phyloP scores from a whole-genome alignment of 1,140 invertebrate species.

The Brachionus koreanus region DNA sequence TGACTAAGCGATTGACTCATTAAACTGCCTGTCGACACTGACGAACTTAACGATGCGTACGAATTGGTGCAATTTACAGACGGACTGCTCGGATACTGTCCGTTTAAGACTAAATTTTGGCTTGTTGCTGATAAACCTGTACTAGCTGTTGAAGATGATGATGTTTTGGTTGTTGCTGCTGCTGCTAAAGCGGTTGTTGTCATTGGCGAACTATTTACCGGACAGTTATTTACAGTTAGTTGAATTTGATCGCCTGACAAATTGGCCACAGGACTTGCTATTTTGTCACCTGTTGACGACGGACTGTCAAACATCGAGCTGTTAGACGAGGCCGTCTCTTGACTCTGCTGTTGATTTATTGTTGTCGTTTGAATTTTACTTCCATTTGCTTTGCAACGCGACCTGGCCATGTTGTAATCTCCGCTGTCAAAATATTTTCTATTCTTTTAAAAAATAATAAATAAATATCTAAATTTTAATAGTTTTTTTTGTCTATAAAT shows the following conservation, averaged over 20 bases:
- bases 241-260: neutral
- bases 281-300: neutral
- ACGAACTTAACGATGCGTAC: neutral
- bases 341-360: neutral
- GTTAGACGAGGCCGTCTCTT: neutral
- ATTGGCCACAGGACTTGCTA: too few species aligned
- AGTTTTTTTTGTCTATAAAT: neutral
- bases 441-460: neutral
- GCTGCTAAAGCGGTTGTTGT: neutral
- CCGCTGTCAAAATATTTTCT: slow-evolving; percentile 41
- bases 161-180: neutral
- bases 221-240: neutral
- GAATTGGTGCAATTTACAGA: neutral
- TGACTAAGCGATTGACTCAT: neutral
- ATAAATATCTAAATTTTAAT: too few species aligned
- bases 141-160: neutral
- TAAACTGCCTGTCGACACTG: neutral
- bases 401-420: slow-evolving; percentile 40
- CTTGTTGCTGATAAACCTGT: neutral
- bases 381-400: neutral
- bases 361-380: slow-evolving; percentile 17
- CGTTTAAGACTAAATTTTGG: neutral
- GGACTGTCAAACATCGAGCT: slow-evolving; percentile 24
- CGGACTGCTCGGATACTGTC: neutral
- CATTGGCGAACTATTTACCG: neutral